A percentile compares a stretch with the other conserved stretches of the same genome.
Evolutionary conservation across 2,888 invertebrate species (phyloP).

Genomic region (Lypha dubia): DNA sequence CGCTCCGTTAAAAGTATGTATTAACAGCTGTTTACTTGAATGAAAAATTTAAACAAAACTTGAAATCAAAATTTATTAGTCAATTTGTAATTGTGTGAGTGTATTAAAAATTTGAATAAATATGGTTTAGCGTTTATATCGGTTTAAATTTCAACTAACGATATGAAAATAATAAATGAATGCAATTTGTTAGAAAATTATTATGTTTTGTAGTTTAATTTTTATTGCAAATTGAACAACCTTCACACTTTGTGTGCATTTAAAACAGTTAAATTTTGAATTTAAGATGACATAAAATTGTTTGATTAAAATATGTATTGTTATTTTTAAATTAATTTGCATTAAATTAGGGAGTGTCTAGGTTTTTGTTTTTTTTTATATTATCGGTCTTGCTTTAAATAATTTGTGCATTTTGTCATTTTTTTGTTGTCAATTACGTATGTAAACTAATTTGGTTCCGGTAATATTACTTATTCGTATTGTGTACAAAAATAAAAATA

Average conservation of each 20-base stretch:
- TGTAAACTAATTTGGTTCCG: constrained; percentile 19
- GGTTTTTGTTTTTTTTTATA: neutral
- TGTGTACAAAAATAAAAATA: too few species aligned
- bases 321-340: constrained; percentile 9
- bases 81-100: too few species aligned
- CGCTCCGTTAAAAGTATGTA: too few species aligned
- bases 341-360: constrained; percentile 30
- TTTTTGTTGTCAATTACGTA: neutral
- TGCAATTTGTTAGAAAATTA: too few species aligned
- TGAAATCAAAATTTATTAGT: too few species aligned
- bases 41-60: too few species aligned
- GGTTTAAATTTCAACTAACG: too few species aligned
- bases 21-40: too few species aligned
- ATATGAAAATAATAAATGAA: too few species aligned
- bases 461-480: neutral
- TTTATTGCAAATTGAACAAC: constrained; percentile 34
- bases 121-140: too few species aligned
- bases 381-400: neutral
- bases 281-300: constrained; percentile 25
- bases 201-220: neutral
- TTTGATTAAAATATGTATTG: constrained; percentile 3
- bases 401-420: constrained; percentile 8
- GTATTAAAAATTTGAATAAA: too few species aligned
- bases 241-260: constrained; percentile 59
- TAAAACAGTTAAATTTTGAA: constrained; percentile 32